phyloP scores from a whole-genome alignment of 1,140 invertebrate genomes.

The Drosophila pruinosa region DNA sequence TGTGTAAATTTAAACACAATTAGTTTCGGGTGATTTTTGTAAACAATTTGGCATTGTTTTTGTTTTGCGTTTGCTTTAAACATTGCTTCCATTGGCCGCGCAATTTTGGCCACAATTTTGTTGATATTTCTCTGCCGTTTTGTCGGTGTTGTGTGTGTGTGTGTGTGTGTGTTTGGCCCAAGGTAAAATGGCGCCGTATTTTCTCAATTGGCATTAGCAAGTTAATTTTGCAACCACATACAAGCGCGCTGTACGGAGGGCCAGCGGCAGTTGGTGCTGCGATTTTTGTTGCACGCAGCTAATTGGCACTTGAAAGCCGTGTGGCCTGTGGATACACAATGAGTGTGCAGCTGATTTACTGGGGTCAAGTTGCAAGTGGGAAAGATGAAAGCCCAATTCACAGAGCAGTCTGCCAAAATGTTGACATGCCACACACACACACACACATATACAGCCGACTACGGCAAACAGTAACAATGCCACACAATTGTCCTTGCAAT shows the following conservation, averaged over 20 bases:
- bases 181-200: constrained; percentile 51
- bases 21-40: constrained; percentile 58
- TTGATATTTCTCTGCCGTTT: constrained; percentile 38
- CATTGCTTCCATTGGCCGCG: constrained; percentile 22
- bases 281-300: constrained; percentile 35
- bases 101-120: constrained; percentile 29
- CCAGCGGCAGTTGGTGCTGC: not conserved
- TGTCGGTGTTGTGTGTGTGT: constrained; percentile 1
- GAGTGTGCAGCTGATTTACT: constrained; percentile 12
- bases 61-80: constrained; percentile 22
- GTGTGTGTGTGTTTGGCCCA: constrained; percentile 33
- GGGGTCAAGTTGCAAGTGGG: constrained; percentile 28
- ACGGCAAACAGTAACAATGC: constrained; percentile 25
- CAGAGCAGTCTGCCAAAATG: constrained; percentile 7
- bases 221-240: constrained; percentile 39
- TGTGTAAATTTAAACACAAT: constrained; percentile 76
- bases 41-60: constrained; percentile 57
- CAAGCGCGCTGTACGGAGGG: not conserved
- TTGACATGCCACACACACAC: not conserved
- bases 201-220: constrained; percentile 45
- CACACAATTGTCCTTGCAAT: constrained; percentile 75
- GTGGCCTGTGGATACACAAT: not conserved
- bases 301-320: constrained; percentile 61
- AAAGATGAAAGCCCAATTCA: not conserved
- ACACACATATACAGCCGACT: not conserved